A percentile compares a stretch with the other conserved stretches of the same genome.
phyloP scores from a whole-genome alignment of 2,888 invertebrate genomes.

The Plebejus melissa region DNA sequence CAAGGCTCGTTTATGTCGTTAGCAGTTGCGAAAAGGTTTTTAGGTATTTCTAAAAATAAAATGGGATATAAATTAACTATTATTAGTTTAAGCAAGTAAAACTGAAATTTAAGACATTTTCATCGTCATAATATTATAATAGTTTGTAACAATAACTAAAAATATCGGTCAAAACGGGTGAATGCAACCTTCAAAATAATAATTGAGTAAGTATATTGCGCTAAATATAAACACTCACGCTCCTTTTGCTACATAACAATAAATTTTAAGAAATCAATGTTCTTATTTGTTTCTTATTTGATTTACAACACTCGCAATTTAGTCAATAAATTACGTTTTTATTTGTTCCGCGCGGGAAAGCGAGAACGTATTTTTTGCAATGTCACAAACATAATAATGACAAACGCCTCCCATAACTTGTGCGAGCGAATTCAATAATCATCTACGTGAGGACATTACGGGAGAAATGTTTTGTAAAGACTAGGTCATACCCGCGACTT shows the following conservation, averaged over 20 bases:
- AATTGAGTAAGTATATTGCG: too few species aligned
- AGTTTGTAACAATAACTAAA: too few species aligned
- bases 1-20: not conserved
- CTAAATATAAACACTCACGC: too few species aligned
- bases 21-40: not conserved
- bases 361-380: not conserved
- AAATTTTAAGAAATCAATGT: too few species aligned
- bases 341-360: not conserved
- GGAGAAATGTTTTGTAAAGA: not conserved
- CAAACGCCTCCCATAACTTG: constrained; percentile 26
- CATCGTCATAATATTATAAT: too few species aligned
- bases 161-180: too few species aligned
- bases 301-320: not conserved
- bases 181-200: too few species aligned
- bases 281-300: not conserved
- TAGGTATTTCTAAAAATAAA: not conserved
- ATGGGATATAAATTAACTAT: not conserved
- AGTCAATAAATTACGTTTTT: constrained; percentile 5
- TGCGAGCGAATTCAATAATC: constrained; percentile 21
- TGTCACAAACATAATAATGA: constrained; percentile 23
- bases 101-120: too few species aligned
- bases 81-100: too few species aligned
- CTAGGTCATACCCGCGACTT: not conserved
- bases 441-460: constrained; percentile 22
- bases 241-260: too few species aligned